These are phyloP conservation scores for Rhinichthys osculus DNA, from an alignment of 2,797 vertebrate species.

Conservation along the genomic window DNA sequence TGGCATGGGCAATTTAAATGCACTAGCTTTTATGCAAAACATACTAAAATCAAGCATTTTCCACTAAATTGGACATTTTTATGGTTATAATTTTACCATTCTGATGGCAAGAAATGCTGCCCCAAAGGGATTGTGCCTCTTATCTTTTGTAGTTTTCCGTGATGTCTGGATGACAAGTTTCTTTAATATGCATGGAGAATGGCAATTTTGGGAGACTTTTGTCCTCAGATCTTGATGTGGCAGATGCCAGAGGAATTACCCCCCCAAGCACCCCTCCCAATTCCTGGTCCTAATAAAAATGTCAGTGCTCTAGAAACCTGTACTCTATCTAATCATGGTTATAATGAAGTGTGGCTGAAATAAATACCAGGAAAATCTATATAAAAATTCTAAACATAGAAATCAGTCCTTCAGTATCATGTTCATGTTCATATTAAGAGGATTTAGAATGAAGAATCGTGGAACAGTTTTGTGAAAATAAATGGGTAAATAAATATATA, in stretches of 20 bases:
- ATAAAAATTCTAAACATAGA: conserved; percentile 13
- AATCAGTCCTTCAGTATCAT: conserved; percentile 5
- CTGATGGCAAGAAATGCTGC: conserved; percentile 86
- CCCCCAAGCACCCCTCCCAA: conserved; percentile 37
- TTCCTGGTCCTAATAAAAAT: conserved; percentile 60
- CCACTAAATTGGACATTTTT: conserved; percentile 90
- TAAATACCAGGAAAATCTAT: not conserved
- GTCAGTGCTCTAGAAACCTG: conserved; percentile 58
- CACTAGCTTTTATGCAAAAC: conserved; percentile 95
- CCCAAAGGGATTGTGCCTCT: conserved; percentile 81
- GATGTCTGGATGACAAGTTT: conserved; percentile 86
- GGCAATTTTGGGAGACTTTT: conserved; percentile 66
- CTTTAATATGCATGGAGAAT: conserved; percentile 81
- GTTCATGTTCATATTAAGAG: not conserved
- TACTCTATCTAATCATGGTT: conserved; percentile 56
- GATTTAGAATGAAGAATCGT: conserved; percentile 23
- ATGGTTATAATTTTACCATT: conserved; percentile 91
- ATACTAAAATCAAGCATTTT: conserved; percentile 88
- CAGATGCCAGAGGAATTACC: conserved; percentile 65
- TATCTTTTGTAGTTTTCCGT: conserved; percentile 78
- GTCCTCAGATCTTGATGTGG: conserved; percentile 62
- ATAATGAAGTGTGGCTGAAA: conserved; percentile 48
- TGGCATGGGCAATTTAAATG: conserved; percentile 86
- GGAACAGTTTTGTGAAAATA: conserved; percentile 24
- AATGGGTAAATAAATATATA: not conserved